Evolutionary conservation across 2,888 invertebrate genomes (phyloP).

Genomic region (Notodonta ziczac): DNA sequence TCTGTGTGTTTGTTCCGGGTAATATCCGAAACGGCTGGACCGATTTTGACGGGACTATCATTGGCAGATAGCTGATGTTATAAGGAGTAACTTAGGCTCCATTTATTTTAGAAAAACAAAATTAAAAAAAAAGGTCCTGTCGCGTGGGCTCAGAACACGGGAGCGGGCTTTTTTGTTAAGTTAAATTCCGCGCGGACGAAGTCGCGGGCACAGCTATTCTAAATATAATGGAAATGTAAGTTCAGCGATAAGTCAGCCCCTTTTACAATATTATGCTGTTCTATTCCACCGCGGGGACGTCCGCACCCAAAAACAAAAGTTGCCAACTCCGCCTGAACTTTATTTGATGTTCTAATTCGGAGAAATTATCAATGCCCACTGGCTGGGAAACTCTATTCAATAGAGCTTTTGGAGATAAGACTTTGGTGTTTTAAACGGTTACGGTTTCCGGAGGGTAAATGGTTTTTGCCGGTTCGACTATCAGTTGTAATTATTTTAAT

Average conservation of each 20-base stretch:
- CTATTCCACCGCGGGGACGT: neutral
- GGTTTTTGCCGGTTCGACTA: neutral
- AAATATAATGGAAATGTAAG: no score
- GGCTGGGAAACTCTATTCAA: conserved; percentile 25
- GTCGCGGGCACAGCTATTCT: no score
- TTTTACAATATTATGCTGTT: conserved; percentile 8
- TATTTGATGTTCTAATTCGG: conserved; percentile 18
- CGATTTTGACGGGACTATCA: no score
- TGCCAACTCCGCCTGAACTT: conserved; percentile 16
- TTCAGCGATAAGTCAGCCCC: neutral
- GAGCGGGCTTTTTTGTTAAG: no score
- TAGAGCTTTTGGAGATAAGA: conserved; percentile 23
- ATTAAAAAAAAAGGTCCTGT: no score
- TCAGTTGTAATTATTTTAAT: neutral
- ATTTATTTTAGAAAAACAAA: no score
- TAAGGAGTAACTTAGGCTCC: no score
- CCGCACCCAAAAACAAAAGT: conserved; percentile 13
- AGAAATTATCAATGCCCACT: conserved; percentile 20
- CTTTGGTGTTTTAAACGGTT: conserved; percentile 3
- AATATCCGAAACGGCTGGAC: no score
- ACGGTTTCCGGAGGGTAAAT: neutral
- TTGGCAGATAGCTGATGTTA: no score
- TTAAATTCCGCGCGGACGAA: no score
- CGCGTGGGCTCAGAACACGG: no score
- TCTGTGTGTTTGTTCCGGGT: no score